Evolutionary conservation across 1,140 invertebrate genomes (phyloP).

Genomic region (Conopomorpha cramerella): DNA sequence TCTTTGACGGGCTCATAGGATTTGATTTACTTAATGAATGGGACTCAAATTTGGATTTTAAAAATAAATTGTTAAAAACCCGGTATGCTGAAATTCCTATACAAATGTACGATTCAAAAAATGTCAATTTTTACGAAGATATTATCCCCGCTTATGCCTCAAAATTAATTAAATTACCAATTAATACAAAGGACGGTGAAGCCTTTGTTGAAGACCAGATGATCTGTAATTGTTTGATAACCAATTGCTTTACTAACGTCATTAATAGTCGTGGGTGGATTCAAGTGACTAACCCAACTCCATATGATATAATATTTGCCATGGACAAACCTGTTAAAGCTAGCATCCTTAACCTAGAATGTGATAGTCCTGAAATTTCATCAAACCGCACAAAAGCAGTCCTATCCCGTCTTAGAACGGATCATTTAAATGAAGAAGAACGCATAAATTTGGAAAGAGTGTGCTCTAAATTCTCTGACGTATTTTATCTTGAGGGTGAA

Average conservation of each 20-base stretch:
- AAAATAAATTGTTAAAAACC: too few relatives aligned
- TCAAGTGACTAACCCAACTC: not conserved
- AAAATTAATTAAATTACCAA: not conserved
- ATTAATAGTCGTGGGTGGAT: not conserved
- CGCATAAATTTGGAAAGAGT: not conserved
- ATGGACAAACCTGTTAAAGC: not conserved
- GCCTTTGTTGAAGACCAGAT: not conserved
- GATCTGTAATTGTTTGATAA: not conserved
- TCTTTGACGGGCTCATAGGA: not conserved
- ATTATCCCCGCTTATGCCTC: not conserved
- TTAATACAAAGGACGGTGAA: not conserved
- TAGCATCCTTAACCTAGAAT: not conserved
- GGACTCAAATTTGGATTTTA: not conserved
- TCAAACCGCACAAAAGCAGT: not conserved
- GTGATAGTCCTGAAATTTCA: not conserved
- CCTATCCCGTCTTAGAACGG: not conserved
- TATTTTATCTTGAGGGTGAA: conserved; percentile 2
- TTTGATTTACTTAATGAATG: not conserved
- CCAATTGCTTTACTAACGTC: not conserved
- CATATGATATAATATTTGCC: not conserved
- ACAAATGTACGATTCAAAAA: not conserved
- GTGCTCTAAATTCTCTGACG: not conserved
- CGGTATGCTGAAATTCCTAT: not conserved
- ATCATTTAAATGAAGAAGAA: conserved; percentile 1
- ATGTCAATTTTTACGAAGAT: not conserved